A percentile compares a stretch with the other conserved stretches of the same genome.
Conservation (phyloP, 2,888 invertebrate species). For the Zygothrica quintamaculata region DNA sequence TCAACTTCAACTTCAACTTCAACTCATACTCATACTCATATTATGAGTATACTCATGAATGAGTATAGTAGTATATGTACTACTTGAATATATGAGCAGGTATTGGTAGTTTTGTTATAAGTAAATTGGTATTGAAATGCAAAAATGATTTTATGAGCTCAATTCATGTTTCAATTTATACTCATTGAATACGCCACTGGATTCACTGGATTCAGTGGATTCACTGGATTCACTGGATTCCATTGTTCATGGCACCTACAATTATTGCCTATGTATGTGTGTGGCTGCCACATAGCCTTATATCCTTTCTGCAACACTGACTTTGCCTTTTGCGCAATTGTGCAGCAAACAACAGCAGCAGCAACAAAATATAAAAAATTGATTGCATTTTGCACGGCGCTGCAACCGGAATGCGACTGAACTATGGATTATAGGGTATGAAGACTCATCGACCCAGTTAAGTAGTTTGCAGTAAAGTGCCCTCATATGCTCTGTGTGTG, state of each 20-base stretch:
- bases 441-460: conserved; percentile 57
- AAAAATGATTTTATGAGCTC: conserved; percentile 29
- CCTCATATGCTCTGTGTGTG: no score
- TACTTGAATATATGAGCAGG: no score
- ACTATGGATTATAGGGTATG: conserved; percentile 10
- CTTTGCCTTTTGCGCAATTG: conserved; percentile 68
- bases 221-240: no score
- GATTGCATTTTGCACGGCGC: conserved; percentile 75
- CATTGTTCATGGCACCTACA: no score
- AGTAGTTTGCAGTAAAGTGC: conserved; percentile 58
- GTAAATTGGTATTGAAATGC: conserved; percentile 22
- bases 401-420: conserved; percentile 29
- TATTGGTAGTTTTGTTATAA: background rate
- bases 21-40: no score
- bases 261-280: no score
- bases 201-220: no score
- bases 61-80: no score
- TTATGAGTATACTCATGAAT: no score
- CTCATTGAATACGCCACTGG: conserved; percentile 25
- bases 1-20: no score
- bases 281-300: conserved; percentile 3
- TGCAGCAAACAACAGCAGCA: conserved; percentile 63
- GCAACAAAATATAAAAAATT: conserved; percentile 45
- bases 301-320: conserved; percentile 16
- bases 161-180: conserved; percentile 35